These are phyloP conservation scores for Lasioglossum marginatum DNA, from an alignment of 2,888 invertebrate genomes.

Conservation along the genomic window DNA sequence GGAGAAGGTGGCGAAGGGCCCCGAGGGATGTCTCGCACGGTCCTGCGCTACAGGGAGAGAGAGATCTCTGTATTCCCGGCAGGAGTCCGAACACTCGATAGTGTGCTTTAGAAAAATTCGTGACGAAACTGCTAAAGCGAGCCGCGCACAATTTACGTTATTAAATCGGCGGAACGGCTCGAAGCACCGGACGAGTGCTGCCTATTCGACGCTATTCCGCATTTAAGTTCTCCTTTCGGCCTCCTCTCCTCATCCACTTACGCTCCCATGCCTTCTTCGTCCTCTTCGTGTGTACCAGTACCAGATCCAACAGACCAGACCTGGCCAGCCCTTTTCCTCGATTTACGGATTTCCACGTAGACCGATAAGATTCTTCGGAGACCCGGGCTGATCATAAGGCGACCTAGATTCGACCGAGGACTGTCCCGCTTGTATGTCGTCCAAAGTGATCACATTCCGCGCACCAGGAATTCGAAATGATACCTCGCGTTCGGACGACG, in stretches of 20 bases:
- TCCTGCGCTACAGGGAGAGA: constrained; percentile 47
- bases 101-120: constrained; percentile 82
- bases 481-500: constrained; percentile 18
- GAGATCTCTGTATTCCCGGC: constrained; percentile 81
- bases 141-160: constrained; percentile 81
- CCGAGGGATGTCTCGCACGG: constrained; percentile 57
- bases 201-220: constrained; percentile 79
- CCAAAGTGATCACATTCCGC: constrained; percentile 50
- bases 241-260: constrained; percentile 43
- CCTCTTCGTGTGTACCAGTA: background rate
- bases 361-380: constrained; percentile 64
- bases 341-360: constrained; percentile 60
- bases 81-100: constrained; percentile 83
- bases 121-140: constrained; percentile 74
- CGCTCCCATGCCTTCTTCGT: constrained; percentile 44
- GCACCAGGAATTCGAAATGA: constrained; percentile 64
- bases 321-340: background rate
- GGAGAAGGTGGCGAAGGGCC: constrained; percentile 23
- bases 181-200: constrained; percentile 79
- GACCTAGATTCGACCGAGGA: constrained; percentile 64
- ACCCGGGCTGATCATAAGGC: constrained; percentile 58
- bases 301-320: background rate
- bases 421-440: constrained; percentile 45
- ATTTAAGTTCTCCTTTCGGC: constrained; percentile 72
- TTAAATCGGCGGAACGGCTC: constrained; percentile 80